Conservation (phyloP, 1,140 invertebrate species). For the Drosophila oshimai region DNA sequence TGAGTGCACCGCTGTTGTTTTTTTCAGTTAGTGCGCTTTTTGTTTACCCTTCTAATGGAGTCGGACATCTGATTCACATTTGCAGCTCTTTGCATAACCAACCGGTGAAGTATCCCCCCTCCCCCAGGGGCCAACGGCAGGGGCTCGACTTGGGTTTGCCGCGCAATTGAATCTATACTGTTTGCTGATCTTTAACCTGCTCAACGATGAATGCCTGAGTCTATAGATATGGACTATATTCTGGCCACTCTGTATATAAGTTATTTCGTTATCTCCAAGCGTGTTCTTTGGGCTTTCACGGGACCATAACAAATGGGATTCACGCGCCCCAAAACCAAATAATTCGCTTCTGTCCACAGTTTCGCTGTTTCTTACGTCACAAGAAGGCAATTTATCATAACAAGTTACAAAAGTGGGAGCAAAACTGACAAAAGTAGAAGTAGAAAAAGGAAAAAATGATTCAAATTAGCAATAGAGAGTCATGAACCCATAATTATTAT, state of each 20-base stretch:
- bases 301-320: slow-evolving; percentile 45
- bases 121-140: slow-evolving; percentile 6
- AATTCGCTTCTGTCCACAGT: not conserved
- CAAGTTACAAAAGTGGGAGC: not conserved
- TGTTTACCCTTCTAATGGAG: slow-evolving; percentile 68
- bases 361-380: slow-evolving; percentile 31
- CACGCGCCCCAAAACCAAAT: slow-evolving; percentile 39
- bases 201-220: not conserved
- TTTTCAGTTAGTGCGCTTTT: slow-evolving; percentile 6
- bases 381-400: slow-evolving; percentile 52
- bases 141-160: slow-evolving; percentile 36
- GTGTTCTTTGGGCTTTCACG: slow-evolving; percentile 7
- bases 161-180: slow-evolving; percentile 25
- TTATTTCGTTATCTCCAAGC: slow-evolving; percentile 1
- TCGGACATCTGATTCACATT: slow-evolving; percentile 47
- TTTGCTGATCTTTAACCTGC: slow-evolving; percentile 27
- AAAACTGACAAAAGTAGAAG: not conserved
- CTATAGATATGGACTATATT: not conserved
- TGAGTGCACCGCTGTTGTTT: slow-evolving; percentile 20
- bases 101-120: slow-evolving; percentile 22
- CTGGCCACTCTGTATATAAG: not conserved
- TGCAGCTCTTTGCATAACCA: slow-evolving; percentile 35
- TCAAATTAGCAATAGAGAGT: not conserved
- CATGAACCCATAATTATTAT: not conserved
- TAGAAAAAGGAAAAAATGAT: not conserved